Conservation (phyloP, 1,140 invertebrate species). For the Pogonomyrmex californicus region DNA sequence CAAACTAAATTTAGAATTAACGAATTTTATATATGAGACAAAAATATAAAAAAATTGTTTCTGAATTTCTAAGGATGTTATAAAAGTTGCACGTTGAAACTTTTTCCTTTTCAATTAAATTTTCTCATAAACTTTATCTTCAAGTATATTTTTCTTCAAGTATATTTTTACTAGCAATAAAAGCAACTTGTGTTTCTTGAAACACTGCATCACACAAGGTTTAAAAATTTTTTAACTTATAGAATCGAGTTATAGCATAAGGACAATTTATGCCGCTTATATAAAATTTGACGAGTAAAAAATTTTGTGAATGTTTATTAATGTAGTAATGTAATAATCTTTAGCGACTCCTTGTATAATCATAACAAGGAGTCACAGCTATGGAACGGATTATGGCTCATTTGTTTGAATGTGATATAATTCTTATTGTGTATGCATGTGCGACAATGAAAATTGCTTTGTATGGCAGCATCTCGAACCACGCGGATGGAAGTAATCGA, state of each 20-base stretch:
- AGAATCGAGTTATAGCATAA: background rate
- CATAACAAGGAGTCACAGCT: background rate
- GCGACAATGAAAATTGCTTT: conserved; percentile 37
- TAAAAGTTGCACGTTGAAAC: background rate
- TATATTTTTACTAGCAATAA: background rate
- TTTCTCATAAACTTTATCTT: background rate
- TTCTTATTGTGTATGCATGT: background rate
- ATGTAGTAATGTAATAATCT: background rate
- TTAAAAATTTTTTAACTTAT: background rate
- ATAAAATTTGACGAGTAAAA: background rate
- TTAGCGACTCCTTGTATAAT: background rate
- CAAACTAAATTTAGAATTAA: too few relatives aligned
- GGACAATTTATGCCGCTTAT: background rate
- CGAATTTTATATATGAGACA: too few relatives aligned
- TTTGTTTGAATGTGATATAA: background rate
- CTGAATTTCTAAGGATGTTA: too few relatives aligned
- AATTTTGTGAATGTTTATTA: background rate
- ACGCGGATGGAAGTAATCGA: conserved; percentile 72
- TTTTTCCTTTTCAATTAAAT: background rate
- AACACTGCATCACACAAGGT: background rate
- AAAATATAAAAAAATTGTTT: too few relatives aligned
- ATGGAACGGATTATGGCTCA: conserved; percentile 1
- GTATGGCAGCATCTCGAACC: conserved; percentile 40
- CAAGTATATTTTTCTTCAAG: background rate
- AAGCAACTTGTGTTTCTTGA: too few relatives aligned